A percentile compares a stretch with the other conserved stretches of the same genome.
These are phyloP conservation scores for Calephelis perditalis DNA, from an alignment of 2,888 invertebrate genomes.

Conservation along the genomic window DNA sequence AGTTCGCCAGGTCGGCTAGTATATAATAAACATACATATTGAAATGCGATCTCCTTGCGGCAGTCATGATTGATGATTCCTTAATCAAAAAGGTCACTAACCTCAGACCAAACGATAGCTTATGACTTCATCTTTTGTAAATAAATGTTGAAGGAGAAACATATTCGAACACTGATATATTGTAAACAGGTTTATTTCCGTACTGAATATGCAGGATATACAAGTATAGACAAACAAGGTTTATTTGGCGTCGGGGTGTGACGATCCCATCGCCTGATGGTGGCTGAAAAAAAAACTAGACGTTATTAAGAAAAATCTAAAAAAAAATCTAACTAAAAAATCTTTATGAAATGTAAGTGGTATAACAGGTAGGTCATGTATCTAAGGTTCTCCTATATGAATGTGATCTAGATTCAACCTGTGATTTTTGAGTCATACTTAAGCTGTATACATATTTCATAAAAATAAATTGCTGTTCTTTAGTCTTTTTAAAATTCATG, in stretches of 20 bases:
- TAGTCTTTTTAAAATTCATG: no score
- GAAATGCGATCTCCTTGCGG: slow-evolving; percentile 59
- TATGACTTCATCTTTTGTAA: slow-evolving; percentile 55
- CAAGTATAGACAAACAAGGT: slow-evolving; percentile 37
- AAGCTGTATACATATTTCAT: no score
- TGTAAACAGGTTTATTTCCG: slow-evolving; percentile 23
- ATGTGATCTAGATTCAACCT: no score
- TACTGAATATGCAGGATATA: slow-evolving; percentile 7
- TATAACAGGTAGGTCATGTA: no score
- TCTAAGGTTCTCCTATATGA: no score
- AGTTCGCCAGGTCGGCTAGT: background rate
- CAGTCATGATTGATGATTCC: slow-evolving; percentile 69
- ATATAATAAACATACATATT: slow-evolving; percentile 31
- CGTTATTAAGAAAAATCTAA: no score
- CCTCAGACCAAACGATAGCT: slow-evolving; percentile 47
- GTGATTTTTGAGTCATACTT: no score
- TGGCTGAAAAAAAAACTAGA: no score
- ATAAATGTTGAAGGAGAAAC: slow-evolving; percentile 33
- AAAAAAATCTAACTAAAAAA: no score
- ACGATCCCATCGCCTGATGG: no score
- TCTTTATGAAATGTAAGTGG: no score
- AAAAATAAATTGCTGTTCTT: no score
- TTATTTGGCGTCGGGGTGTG: slow-evolving; percentile 22
- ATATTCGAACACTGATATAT: background rate
- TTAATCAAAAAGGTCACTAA: slow-evolving; percentile 66